These are phyloP conservation scores for Orthonyx spaldingii DNA, from an alignment of 2,113 vertebrate species.

Conservation along the genomic window DNA sequence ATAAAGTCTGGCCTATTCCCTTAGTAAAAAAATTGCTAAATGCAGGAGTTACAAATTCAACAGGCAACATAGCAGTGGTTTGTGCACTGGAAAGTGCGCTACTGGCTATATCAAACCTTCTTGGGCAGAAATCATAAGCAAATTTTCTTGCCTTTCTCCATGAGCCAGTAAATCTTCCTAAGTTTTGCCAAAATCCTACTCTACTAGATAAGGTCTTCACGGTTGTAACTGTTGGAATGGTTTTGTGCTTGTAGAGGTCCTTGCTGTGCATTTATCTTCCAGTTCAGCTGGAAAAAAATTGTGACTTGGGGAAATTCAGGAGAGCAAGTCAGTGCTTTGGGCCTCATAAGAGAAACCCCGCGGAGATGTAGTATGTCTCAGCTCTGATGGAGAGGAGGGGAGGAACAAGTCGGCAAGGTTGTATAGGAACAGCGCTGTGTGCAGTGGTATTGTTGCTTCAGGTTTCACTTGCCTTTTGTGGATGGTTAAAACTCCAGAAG, in stretches of 20 bases:
- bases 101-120: not conserved
- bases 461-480: constrained; percentile 36
- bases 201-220: not conserved
- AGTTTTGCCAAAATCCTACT: not conserved
- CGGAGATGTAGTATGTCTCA: not conserved
- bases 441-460: not conserved
- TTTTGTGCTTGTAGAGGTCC: not conserved
- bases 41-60: not conserved
- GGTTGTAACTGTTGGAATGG: not conserved
- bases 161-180: not conserved
- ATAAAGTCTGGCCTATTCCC: not conserved
- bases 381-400: not conserved
- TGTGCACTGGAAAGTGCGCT: not conserved
- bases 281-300: not conserved
- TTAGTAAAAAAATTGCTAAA: not conserved
- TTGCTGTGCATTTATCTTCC: not conserved
- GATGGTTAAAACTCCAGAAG: constrained; percentile 39
- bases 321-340: not conserved
- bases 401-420: not conserved
- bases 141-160: not conserved
- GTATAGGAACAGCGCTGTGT: not conserved
- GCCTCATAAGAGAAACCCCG: not conserved
- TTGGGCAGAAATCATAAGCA: not conserved
- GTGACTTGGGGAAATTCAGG: not conserved
- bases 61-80: not conserved